phyloP scores from a whole-genome alignment of 2,113 vertebrate genomes.

The Rhea americana region DNA sequence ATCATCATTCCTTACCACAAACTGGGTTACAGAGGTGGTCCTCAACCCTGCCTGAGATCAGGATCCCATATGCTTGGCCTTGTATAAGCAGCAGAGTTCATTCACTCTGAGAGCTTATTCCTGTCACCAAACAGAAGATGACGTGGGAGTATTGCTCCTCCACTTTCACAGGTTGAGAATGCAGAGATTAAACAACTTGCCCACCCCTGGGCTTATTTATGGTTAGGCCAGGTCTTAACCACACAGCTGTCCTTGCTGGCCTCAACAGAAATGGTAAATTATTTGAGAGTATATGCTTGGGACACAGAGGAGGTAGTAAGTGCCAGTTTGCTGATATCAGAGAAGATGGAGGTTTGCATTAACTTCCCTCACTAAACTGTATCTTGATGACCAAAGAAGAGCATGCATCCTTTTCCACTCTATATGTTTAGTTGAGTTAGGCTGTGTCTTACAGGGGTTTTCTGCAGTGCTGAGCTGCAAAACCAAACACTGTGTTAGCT shows the following conservation, averaged over 20 bases:
- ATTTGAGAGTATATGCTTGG: background rate
- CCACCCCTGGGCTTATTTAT: background rate
- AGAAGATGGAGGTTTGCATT: background rate
- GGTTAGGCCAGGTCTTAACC: background rate
- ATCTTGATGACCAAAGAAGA: background rate
- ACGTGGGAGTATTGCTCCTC: background rate
- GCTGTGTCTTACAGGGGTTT: background rate
- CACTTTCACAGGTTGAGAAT: background rate
- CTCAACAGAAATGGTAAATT: fast-evolving
- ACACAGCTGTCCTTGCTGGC: background rate
- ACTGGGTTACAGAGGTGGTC: background rate
- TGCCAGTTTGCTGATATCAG: background rate
- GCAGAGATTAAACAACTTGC: background rate
- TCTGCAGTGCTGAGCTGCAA: background rate
- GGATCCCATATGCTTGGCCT: background rate
- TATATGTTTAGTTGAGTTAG: background rate
- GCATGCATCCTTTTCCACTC: background rate
- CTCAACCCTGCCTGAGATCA: background rate
- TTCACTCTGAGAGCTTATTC: background rate
- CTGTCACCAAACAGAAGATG: background rate
- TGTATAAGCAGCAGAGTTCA: background rate
- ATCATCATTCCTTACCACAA: background rate
- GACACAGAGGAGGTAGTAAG: background rate
- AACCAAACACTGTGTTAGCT: too few species aligned
- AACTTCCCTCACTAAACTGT: background rate